Evolutionary conservation across 2,888 invertebrate species (phyloP).

Genomic region (Andrena trimmerana): DNA sequence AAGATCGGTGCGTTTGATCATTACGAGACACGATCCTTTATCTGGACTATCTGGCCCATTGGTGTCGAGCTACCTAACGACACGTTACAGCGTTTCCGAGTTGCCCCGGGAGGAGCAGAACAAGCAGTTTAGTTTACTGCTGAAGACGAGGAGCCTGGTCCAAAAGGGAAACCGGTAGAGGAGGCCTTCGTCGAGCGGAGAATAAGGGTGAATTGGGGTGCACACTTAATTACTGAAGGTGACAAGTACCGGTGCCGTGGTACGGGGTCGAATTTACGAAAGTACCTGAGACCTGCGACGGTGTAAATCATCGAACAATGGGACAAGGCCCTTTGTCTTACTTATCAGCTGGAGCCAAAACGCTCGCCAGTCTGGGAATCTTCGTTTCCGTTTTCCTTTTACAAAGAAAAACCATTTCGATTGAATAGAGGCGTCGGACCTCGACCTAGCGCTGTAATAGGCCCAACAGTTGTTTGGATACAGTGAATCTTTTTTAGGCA

Average conservation of each 20-base stretch:
- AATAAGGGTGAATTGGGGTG: constrained; percentile 70
- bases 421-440: background rate
- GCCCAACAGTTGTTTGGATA: background rate
- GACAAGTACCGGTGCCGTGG: constrained; percentile 72
- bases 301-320: constrained; percentile 75
- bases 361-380: constrained; percentile 10
- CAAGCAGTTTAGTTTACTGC: constrained; percentile 52
- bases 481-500: background rate
- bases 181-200: constrained; percentile 16
- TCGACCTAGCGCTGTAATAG: background rate
- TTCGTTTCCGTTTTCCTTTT: constrained; percentile 33
- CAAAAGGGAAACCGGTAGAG: constrained; percentile 43
- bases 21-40: constrained; percentile 67
- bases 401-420: constrained; percentile 11
- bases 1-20: constrained; percentile 76
- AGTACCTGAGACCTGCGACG: constrained; percentile 56
- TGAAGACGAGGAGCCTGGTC: constrained; percentile 12
- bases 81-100: constrained; percentile 56
- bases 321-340: constrained; percentile 41
- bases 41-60: constrained; percentile 66
- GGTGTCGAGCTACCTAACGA: constrained; percentile 69
- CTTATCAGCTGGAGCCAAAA: constrained; percentile 35
- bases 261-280: constrained; percentile 42
- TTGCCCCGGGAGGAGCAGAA: constrained; percentile 44
- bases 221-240: constrained; percentile 79